Conservation (phyloP, 2,113 vertebrate genomes). For the Larimichthys polyactis region DNA sequence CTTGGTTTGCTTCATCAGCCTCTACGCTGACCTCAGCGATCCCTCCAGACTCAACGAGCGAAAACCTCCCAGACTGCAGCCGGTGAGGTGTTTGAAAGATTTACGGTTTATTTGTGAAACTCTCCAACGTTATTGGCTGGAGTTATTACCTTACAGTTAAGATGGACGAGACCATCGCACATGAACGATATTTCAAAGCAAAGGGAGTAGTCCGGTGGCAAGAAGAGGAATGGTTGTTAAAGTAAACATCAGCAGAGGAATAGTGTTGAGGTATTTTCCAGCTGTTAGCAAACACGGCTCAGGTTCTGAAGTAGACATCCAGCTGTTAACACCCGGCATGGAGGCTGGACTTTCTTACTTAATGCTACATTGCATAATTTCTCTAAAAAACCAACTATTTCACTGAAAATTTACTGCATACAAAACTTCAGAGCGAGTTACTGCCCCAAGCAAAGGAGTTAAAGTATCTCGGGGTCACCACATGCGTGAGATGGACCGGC, state of each 20-base stretch:
- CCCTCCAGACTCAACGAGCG: constrained; percentile 7
- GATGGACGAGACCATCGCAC: not conserved
- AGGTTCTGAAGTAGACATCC: not conserved
- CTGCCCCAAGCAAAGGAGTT: too few species aligned
- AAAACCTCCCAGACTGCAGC: constrained; percentile 11
- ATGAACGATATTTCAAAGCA: constrained; percentile 21
- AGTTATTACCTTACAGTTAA: constrained; percentile 28
- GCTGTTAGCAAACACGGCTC: not conserved
- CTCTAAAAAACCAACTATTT: too few species aligned
- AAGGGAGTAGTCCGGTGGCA: not conserved
- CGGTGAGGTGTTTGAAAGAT: constrained; percentile 12
- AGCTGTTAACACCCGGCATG: too few species aligned
- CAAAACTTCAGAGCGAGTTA: too few species aligned
- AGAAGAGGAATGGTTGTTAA: not conserved
- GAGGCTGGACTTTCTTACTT: too few species aligned
- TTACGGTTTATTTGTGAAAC: constrained; percentile 30
- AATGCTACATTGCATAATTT: too few species aligned
- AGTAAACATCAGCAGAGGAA: constrained; percentile 4
- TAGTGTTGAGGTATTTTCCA: not conserved
- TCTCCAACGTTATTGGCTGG: constrained; percentile 33
- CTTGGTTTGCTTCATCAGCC: constrained; percentile 18
- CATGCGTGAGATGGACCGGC: too few species aligned
- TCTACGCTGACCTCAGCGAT: not conserved
- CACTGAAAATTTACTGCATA: too few species aligned
- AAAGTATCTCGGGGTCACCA: too few species aligned